Evolutionary conservation across 2,113 vertebrate genomes (phyloP).

Genomic region (Nothoprocta perdicaria): DNA sequence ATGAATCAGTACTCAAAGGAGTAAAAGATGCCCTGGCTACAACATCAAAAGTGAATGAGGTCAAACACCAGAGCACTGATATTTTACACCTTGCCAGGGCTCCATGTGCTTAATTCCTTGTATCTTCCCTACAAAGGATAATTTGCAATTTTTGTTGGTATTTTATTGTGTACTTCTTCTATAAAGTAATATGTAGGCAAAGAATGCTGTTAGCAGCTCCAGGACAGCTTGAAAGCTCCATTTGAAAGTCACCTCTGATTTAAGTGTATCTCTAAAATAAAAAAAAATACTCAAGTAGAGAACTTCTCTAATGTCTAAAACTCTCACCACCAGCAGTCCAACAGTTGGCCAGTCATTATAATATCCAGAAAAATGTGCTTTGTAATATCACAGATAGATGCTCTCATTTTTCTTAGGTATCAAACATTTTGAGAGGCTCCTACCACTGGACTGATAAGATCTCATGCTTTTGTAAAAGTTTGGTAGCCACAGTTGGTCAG

Average conservation of each 20-base stretch:
- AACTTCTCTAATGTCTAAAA: background rate
- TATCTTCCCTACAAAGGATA: background rate
- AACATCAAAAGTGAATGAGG: background rate
- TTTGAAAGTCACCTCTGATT: background rate
- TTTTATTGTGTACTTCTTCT: background rate
- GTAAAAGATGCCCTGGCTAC: background rate
- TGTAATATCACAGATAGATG: background rate
- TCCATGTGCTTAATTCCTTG: background rate
- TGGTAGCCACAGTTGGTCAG: rapidly evolving
- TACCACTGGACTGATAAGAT: background rate
- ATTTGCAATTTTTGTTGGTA: background rate
- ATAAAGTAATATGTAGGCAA: background rate
- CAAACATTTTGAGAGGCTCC: background rate
- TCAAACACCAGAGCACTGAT: background rate
- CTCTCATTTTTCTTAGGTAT: background rate
- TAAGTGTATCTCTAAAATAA: background rate
- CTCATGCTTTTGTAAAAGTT: background rate
- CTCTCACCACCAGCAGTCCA: background rate
- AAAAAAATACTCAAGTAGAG: background rate
- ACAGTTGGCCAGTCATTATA: background rate
- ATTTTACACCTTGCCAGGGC: background rate
- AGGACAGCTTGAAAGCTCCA: background rate
- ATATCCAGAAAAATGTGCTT: background rate
- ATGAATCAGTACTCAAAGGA: background rate
- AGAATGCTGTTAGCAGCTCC: background rate